These are phyloP conservation scores for Tupaia tana DNA, from an alignment of 2,113 vertebrate species.

Conservation along the genomic window DNA sequence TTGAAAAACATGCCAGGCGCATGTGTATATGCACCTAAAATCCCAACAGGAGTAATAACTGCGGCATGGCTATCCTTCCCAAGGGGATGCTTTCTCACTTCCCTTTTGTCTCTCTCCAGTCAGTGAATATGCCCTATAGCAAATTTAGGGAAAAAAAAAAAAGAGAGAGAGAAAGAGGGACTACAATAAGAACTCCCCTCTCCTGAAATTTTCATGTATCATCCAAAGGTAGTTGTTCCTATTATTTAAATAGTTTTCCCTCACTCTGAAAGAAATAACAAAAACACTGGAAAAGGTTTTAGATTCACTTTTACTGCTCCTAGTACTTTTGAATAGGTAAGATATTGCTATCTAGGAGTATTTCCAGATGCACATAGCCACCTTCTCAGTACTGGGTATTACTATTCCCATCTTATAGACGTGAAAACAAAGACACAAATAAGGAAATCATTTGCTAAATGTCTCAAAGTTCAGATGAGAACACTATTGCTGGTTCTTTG, in stretches of 20 bases:
- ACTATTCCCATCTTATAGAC: constrained; percentile 22
- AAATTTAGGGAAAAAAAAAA: too few relatives aligned
- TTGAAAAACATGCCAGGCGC: too few relatives aligned
- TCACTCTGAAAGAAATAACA: not conserved
- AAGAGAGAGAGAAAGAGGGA: not conserved
- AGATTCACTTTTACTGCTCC: not conserved
- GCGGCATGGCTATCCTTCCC: too few relatives aligned
- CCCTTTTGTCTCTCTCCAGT: too few relatives aligned
- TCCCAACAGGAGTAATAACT: too few relatives aligned
- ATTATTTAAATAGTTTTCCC: constrained; percentile 20
- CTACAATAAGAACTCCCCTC: not conserved
- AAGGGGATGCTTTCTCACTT: too few relatives aligned
- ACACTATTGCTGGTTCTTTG: not conserved
- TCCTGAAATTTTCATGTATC: not conserved
- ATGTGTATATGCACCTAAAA: too few relatives aligned
- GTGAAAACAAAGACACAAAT: constrained; percentile 38
- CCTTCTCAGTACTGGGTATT: not conserved
- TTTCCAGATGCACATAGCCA: constrained; percentile 32
- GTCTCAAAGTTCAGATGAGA: constrained; percentile 21
- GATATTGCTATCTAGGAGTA: not conserved
- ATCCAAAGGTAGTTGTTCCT: not conserved
- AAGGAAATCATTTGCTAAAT: constrained; percentile 52
- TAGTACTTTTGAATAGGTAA: not conserved
- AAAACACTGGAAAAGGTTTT: not conserved
- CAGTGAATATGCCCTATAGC: too few relatives aligned